phyloP scores from a whole-genome alignment of 2,113 vertebrate species.

The Anguilla japonica region DNA sequence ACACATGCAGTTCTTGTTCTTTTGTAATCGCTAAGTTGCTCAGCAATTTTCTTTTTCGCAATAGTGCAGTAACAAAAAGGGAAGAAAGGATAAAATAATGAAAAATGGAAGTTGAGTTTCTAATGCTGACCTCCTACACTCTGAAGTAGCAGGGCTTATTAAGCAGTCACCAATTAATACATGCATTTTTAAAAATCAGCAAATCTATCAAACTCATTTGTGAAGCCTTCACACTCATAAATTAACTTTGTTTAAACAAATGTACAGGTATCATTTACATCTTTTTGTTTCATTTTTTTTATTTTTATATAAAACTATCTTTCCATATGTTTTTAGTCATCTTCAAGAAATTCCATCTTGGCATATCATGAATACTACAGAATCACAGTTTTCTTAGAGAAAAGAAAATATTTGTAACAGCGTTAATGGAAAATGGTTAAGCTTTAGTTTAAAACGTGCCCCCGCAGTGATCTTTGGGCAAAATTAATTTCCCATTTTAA shows the following conservation, averaged over 20 bases:
- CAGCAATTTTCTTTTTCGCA: slow-evolving; percentile 79
- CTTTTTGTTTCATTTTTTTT: slow-evolving; percentile 53
- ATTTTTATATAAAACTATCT: slow-evolving; percentile 72
- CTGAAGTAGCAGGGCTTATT: slow-evolving; percentile 79
- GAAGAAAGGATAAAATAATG: slow-evolving; percentile 51
- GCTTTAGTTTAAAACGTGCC: slow-evolving; percentile 55
- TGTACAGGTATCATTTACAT: slow-evolving; percentile 79
- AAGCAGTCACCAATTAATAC: slow-evolving; percentile 86
- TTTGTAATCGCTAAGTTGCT: slow-evolving; percentile 86
- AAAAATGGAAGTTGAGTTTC: slow-evolving; percentile 67
- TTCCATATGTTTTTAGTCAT: slow-evolving; percentile 64
- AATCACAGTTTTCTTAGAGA: slow-evolving; percentile 85
- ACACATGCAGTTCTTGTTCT: slow-evolving; percentile 94
- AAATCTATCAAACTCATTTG: slow-evolving; percentile 69
- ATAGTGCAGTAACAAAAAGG: slow-evolving; percentile 77
- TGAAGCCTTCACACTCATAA: slow-evolving; percentile 81
- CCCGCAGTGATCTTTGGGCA: slow-evolving; percentile 62
- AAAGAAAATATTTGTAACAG: slow-evolving; percentile 71
- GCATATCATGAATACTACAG: slow-evolving; percentile 72
- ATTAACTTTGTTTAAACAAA: slow-evolving; percentile 81
- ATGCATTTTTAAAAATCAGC: slow-evolving; percentile 87
- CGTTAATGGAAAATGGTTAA: slow-evolving; percentile 73
- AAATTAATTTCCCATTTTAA: slow-evolving; percentile 62
- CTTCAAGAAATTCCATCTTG: slow-evolving; percentile 62
- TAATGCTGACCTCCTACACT: slow-evolving; percentile 76